These are phyloP conservation scores for Notodonta ziczac DNA, from an alignment of 2,888 invertebrate genomes.

Conservation along the genomic window DNA sequence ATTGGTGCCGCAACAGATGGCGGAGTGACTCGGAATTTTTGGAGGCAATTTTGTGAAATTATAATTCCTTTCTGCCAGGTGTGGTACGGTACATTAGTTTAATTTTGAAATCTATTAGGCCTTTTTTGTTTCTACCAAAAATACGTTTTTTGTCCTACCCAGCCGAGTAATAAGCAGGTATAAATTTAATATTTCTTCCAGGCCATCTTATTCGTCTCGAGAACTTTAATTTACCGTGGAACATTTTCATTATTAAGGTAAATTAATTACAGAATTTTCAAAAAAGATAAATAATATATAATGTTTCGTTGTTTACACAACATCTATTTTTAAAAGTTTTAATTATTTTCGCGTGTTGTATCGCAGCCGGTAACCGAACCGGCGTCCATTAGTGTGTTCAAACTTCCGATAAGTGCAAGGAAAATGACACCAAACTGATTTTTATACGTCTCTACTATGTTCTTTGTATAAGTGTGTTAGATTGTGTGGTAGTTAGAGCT, in stretches of 20 bases:
- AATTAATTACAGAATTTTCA: no score
- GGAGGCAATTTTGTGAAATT: conserved; percentile 30
- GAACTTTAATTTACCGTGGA: no score
- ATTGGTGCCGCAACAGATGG: conserved; percentile 61
- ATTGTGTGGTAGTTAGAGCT: no score
- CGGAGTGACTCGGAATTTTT: conserved; percentile 34
- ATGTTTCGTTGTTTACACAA: conserved; percentile 25
- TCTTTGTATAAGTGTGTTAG: background rate
- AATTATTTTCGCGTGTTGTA: conserved; percentile 23
- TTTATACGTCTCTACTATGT: background rate
- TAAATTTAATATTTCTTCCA: no score
- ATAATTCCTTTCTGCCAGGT: conserved; percentile 15
- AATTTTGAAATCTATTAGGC: background rate
- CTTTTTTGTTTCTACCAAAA: conserved; percentile 12
- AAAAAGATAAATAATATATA: background rate
- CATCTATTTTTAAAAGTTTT: background rate
- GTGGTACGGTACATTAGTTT: background rate
- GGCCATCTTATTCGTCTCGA: no score
- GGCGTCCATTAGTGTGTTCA: conserved; percentile 26
- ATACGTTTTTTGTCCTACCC: background rate
- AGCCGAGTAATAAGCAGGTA: no score
- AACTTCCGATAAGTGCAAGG: conserved; percentile 19
- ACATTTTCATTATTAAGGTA: no score
- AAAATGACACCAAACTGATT: conserved; percentile 9
- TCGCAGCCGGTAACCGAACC: conserved; percentile 25